Evolutionary conservation across 2,113 vertebrate genomes (phyloP).

Genomic region (Ailurus styani): DNA sequence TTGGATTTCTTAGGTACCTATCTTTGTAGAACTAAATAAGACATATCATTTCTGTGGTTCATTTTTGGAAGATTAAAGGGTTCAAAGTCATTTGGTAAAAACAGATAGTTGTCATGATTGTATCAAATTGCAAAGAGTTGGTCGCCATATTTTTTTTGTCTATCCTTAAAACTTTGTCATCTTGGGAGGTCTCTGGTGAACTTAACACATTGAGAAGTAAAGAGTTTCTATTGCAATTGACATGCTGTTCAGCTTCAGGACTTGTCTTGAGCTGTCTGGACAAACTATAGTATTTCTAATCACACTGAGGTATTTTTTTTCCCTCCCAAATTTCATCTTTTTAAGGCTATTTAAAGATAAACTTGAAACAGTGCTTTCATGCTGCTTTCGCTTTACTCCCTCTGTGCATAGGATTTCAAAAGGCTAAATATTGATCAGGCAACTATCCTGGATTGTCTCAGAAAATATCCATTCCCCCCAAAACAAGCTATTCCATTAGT

Average conservation of each 20-base stretch:
- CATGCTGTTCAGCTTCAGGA: neutral
- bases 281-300: neutral
- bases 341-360: constrained; percentile 1
- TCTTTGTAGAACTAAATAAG: neutral
- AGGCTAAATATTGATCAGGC: neutral
- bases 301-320: neutral
- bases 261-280: neutral
- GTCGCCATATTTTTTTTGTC: neutral
- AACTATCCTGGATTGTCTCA: neutral
- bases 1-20: neutral
- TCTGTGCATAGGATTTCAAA: constrained; percentile 23
- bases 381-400: neutral
- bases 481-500: constrained; percentile 26
- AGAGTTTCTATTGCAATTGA: neutral
- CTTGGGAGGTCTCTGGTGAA: neutral
- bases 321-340: neutral
- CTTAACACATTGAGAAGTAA: neutral
- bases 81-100: neutral
- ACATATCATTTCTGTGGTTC: neutral
- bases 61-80: neutral
- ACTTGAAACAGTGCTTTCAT: neutral
- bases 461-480: constrained; percentile 32
- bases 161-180: neutral
- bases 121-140: neutral
- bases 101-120: neutral